Conservation (phyloP, 2,113 vertebrate genomes). For the Spilogale gracilis region DNA sequence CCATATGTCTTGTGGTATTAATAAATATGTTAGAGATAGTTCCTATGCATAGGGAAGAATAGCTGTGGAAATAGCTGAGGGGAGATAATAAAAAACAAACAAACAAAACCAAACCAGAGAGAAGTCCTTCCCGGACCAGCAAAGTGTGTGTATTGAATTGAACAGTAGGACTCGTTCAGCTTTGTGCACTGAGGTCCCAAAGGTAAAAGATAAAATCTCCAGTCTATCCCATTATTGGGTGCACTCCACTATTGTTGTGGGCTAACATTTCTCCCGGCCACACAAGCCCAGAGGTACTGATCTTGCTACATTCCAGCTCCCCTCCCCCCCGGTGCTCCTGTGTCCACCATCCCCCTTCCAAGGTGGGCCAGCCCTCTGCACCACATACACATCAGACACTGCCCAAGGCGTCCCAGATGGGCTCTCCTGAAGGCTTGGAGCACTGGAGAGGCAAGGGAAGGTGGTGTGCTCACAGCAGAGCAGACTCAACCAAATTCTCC, state of each 20-base stretch:
- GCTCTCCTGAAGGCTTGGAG: not conserved
- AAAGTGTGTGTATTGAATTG: not conserved
- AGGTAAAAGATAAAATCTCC: not conserved
- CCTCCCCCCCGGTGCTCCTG: not conserved
- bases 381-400: too few relatives aligned
- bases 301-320: not conserved
- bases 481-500: not conserved
- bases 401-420: too few relatives aligned
- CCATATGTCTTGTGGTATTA: not conserved
- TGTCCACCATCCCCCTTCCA: not conserved
- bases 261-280: not conserved
- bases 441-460: not conserved
- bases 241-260: not conserved
- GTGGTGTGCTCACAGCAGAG: not conserved
- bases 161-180: not conserved
- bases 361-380: not conserved
- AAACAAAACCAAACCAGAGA: not conserved
- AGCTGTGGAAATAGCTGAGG: not conserved
- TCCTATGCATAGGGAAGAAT: not conserved
- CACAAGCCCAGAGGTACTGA: not conserved
- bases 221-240: not conserved
- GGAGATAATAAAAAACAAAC: not conserved
- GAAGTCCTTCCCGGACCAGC: not conserved
- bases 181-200: not conserved
- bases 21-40: not conserved